Evolutionary conservation across 2,888 invertebrate species (phyloP), one percentile per base, ranked within the genome.

Genomic region (Andrena camellia): DNA sequence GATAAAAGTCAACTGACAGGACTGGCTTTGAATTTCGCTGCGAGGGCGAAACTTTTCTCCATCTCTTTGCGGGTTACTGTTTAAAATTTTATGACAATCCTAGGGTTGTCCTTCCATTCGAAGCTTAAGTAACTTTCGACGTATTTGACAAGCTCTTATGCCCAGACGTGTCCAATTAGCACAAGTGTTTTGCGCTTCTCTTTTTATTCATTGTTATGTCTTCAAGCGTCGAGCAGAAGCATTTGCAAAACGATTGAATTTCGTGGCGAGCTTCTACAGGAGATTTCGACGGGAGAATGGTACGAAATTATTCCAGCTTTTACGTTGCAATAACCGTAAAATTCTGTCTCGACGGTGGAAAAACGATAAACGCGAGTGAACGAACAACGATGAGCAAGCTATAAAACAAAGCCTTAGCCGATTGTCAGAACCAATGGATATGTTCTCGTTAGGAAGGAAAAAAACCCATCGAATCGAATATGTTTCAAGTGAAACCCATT

Each of bases 361-460:
- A 78, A 73, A 71, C 76, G 76, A 63, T 42, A 66, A 62, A 76
- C 23, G 59, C 60, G 50, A 3, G 2, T 7, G 33, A 7, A 20
- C 66, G 59, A 60, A 8, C 23, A 68, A 63, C 82, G 69, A 81
- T 54, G 66, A 63, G 50, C 66, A 48, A 52, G 57, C 31, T 60
- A 80, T 69, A 62, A 79, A 73, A 79, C 60, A 64, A 81, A 60
- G 57, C 68, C 42, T 64, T 73, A 69, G 73, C 62, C 68, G 62
- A 73, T 80, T 73, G 68, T 73, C 64, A 59, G 62, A 54, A 20
- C 54, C 33, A 63, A 79, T 68, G 57, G 81, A 63, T 57, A 52
- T 52, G 33, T 68, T 52, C 29, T 31, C 63, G 13, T 17, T 33
- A 26, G 69, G 10, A 50, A n/a, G 35, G 23, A 13, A 26, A 29